Percentiles rank a stretch among this genome's conserved stretches.
Evolutionary conservation across 2,888 invertebrate species (phyloP).

Genomic region (Notodonta dromedarius): DNA sequence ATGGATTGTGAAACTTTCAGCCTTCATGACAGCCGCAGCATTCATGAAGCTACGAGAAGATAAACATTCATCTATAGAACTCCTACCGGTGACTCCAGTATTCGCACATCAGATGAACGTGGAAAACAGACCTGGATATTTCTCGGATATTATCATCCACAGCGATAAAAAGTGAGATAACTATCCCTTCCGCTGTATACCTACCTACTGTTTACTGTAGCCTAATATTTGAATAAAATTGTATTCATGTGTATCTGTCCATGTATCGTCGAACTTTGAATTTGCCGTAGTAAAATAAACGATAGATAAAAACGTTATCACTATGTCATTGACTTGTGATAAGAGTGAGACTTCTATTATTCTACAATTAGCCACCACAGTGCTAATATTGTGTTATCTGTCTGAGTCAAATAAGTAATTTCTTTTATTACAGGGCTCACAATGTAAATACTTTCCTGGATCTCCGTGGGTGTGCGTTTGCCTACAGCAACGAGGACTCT

Average conservation of each 20-base stretch:
- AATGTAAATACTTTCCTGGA: slow-evolving; percentile 83
- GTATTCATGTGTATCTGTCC: neutral
- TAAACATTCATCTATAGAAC: slow-evolving; percentile 67
- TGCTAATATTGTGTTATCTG: slow-evolving; percentile 51
- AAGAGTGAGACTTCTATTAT: slow-evolving; percentile 65
- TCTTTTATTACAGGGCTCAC: slow-evolving; percentile 71
- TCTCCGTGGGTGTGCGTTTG: slow-evolving; percentile 83
- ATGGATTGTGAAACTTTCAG: slow-evolving; percentile 57
- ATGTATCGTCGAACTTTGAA: slow-evolving; percentile 25
- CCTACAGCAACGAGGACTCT: slow-evolving; percentile 81
- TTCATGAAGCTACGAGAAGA: slow-evolving; percentile 77
- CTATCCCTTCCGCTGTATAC: neutral
- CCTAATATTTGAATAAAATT: neutral
- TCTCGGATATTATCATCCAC: slow-evolving; percentile 85
- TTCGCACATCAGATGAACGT: slow-evolving; percentile 83
- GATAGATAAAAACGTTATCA: slow-evolving; percentile 77
- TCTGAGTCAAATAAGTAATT: slow-evolving; percentile 16
- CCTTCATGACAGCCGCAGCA: slow-evolving; percentile 83
- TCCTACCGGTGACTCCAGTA: slow-evolving; percentile 85
- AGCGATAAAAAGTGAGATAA: slow-evolving; percentile 80
- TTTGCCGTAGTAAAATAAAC: slow-evolving; percentile 49
- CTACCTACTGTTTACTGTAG: neutral
- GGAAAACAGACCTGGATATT: slow-evolving; percentile 83
- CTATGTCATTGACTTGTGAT: slow-evolving; percentile 73
- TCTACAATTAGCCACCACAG: slow-evolving; percentile 60